These are phyloP conservation scores for Ageneiosus marmoratus DNA, from an alignment of 2,113 vertebrate species.

Conservation along the genomic window DNA sequence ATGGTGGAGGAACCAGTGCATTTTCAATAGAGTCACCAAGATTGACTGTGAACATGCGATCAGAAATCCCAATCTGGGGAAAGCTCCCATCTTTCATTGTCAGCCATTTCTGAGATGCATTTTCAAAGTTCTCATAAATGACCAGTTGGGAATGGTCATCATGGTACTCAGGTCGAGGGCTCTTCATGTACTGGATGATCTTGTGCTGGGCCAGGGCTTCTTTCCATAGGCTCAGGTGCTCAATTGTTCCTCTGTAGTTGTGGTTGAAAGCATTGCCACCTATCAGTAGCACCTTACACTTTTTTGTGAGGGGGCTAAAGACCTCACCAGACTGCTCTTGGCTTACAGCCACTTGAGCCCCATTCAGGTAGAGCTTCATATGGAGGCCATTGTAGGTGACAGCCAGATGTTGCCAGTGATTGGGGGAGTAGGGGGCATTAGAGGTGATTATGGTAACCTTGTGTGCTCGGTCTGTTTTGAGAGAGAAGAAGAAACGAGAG, in stretches of 20 bases:
- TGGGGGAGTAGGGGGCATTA: slow-evolving; percentile 86
- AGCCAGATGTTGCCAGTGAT: slow-evolving; percentile 89
- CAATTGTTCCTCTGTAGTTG: slow-evolving; percentile 89
- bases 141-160: slow-evolving; percentile 85
- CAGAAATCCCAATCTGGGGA: slow-evolving; percentile 74
- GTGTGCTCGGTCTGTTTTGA: slow-evolving; percentile 96
- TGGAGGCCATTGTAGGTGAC: slow-evolving; percentile 86
- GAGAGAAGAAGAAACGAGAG: slow-evolving; percentile 95
- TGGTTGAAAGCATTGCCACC: slow-evolving; percentile 91
- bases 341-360: slow-evolving; percentile 91
- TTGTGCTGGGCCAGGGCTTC: slow-evolving; percentile 85
- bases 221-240: slow-evolving; percentile 89
- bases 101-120: slow-evolving; percentile 85
- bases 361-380: slow-evolving; percentile 92
- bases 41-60: slow-evolving; percentile 51
- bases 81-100: slow-evolving; percentile 87
- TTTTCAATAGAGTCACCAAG: slow-evolving; percentile 82
- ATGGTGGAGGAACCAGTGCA: slow-evolving; percentile 85
- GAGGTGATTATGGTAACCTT: slow-evolving; percentile 89
- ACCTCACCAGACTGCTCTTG: slow-evolving; percentile 90
- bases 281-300: slow-evolving; percentile 95
- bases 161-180: slow-evolving; percentile 65
- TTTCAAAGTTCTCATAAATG: slow-evolving; percentile 90
- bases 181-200: slow-evolving; percentile 84
- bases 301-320: slow-evolving; percentile 91